These are phyloP conservation scores for Umimayanthus chanpuru DNA, from an alignment of 92 coral and sea anemone genomes.

Conservation along the genomic window DNA sequence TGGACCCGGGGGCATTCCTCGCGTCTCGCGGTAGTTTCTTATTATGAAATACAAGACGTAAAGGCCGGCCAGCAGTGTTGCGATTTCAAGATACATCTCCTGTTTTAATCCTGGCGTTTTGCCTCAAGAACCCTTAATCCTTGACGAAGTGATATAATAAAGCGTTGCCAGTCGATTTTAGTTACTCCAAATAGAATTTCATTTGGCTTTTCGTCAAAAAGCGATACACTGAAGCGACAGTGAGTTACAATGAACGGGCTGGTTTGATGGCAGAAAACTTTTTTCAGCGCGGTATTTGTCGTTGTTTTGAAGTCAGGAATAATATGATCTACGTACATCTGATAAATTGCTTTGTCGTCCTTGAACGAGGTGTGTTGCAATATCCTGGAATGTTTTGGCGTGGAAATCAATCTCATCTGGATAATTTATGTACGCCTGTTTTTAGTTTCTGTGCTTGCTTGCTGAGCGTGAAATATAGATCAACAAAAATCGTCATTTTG, in stretches of 20 bases:
- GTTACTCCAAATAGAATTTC: not conserved
- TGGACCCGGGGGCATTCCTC: conserved; percentile 91
- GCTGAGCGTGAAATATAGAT: not conserved
- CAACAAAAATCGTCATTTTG: too few relatives aligned
- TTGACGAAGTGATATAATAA: not conserved
- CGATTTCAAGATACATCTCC: conserved; percentile 30
- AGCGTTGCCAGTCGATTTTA: not conserved
- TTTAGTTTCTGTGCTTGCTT: not conserved
- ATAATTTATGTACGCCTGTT: too few relatives aligned
- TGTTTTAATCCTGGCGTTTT: not conserved
- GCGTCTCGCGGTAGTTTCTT: conserved; percentile 40
- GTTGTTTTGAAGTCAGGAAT: not conserved
- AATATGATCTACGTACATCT: not conserved
- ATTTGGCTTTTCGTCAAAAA: too few relatives aligned
- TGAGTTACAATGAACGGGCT: too few relatives aligned
- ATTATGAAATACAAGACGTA: conserved; percentile 40
- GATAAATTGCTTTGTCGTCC: not conserved
- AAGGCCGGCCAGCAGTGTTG: conserved; percentile 15
- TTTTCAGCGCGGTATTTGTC: not conserved
- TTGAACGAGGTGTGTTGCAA: too few relatives aligned
- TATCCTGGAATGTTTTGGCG: not conserved
- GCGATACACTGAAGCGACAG: not conserved
- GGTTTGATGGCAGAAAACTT: not conserved
- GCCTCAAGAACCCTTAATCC: not conserved
- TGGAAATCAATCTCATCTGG: not conserved